Evolutionary conservation across 2,888 invertebrate species (phyloP), one percentile per base, ranked within the genome.

Genomic region (Xestia sexstrigata): DNA sequence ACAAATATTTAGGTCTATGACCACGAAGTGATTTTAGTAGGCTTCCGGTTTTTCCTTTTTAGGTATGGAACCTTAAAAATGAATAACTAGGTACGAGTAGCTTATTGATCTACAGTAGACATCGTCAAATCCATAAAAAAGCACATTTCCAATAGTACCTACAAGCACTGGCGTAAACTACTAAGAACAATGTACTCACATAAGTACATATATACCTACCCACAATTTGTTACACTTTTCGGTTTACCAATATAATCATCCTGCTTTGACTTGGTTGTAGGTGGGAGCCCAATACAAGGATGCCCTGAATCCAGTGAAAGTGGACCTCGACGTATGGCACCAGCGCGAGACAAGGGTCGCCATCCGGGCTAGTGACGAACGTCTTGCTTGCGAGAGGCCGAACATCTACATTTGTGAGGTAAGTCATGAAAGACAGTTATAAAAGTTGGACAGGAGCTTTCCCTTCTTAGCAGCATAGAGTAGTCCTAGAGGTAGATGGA

Each of bases 381-480:
- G 86, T 4, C 90, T 94, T 0, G 85, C 89, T 30, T 96, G 96
- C 79, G 94, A 95, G 74, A 92, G 91, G 70, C 95, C 94, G 1
- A 93, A 92, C 66, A 83, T 95, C 76, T 96, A 96, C 70, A 91
- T 94, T 52, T 96, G 96, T 79, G 96, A 96, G 93, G 96, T 95
- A 89, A 89, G 83, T 0, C 1, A 13, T 30, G 15, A 4, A 23
- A 45, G 1, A 52, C 13, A 30, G 17, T 11, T 35, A 15, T 20
- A 17, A 15, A 11, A 66, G 2, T 23, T 26, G 5, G 35, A 6
- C 9, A 15, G 20, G 8, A 55, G n/a, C 35, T 26, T 39, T 35
- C 15, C 26, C 23, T 15, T 15, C n/a, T 5, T n/a, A 42, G 15
- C 15, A 30, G 52, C 52, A 30, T 58, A 58, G 26, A 58, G 7